phyloP scores from a whole-genome alignment of 2,888 invertebrate genomes.

The Scaeva pyrastri region DNA sequence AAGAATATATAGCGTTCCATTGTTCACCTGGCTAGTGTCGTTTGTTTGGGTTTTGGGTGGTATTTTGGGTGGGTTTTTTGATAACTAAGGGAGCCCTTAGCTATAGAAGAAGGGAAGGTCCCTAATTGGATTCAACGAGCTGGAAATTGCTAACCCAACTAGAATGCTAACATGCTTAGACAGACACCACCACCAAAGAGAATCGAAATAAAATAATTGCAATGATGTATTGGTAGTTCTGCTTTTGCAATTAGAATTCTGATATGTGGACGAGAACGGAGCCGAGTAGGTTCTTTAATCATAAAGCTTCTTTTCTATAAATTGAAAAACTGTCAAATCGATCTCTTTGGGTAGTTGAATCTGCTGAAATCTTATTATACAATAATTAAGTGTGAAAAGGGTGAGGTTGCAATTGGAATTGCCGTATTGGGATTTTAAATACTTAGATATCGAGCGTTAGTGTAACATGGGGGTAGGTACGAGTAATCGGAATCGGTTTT shows the following conservation, averaged over 20 bases:
- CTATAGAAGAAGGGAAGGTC: constrained; percentile 42
- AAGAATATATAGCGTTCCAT: background rate
- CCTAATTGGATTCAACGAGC: constrained; percentile 76
- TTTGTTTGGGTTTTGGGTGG: constrained; percentile 54
- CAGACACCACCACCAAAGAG: background rate
- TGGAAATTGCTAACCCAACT: constrained; percentile 75
- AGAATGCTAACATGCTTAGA: constrained; percentile 73
- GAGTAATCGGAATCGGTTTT: background rate
- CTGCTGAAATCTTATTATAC: constrained; percentile 64
- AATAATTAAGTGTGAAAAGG: no score
- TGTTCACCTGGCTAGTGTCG: background rate
- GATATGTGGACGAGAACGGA: no score
- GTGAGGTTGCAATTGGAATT: constrained; percentile 22
- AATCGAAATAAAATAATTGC: constrained; percentile 56
- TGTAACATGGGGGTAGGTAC: background rate
- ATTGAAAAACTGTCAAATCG: constrained; percentile 68
- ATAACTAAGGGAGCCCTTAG: background rate
- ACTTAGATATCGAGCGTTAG: no score
- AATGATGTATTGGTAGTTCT: constrained; percentile 46
- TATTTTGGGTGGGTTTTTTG: constrained; percentile 37
- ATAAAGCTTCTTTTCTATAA: constrained; percentile 13
- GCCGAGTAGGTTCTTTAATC: no score
- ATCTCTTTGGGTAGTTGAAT: constrained; percentile 53
- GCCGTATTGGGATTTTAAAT: constrained; percentile 18
- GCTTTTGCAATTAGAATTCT: constrained; percentile 18